These are phyloP conservation scores for Bubalus kerabau DNA, from an alignment of 2,113 vertebrate species.

Conservation along the genomic window DNA sequence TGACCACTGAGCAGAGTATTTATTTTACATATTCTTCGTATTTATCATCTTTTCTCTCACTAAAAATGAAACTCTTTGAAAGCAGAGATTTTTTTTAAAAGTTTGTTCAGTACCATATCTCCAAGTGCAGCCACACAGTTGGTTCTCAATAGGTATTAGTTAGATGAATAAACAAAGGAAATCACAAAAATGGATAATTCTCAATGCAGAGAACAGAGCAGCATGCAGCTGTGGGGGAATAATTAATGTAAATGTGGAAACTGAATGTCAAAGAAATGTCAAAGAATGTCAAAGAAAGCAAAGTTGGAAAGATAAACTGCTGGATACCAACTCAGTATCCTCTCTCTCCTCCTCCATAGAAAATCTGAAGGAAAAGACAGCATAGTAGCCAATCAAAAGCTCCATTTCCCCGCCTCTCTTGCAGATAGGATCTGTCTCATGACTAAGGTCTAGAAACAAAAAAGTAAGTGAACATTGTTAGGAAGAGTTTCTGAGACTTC, in stretches of 20 bases:
- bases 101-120: neutral
- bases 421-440: neutral
- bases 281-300: neutral
- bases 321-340: neutral
- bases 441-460: neutral
- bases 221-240: neutral
- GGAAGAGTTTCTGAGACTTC: neutral
- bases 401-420: neutral
- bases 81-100: accelerated
- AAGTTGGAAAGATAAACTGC: neutral
- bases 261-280: neutral
- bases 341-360: neutral
- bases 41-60: neutral
- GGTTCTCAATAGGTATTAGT: neutral
- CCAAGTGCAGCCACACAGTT: too few relatives aligned
- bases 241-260: neutral
- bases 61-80: accelerated
- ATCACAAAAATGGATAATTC: neutral
- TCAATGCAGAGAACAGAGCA: neutral
- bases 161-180: neutral
- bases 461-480: neutral
- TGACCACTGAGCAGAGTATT: neutral
- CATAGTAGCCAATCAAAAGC: neutral
- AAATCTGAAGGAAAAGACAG: neutral
- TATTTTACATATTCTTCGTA: neutral